Percentiles rank a stretch among this genome's conserved stretches.
These are phyloP conservation scores for Scelioninae gen. 2 DNA, from an alignment of 2,888 invertebrate species.

Conservation along the genomic window DNA sequence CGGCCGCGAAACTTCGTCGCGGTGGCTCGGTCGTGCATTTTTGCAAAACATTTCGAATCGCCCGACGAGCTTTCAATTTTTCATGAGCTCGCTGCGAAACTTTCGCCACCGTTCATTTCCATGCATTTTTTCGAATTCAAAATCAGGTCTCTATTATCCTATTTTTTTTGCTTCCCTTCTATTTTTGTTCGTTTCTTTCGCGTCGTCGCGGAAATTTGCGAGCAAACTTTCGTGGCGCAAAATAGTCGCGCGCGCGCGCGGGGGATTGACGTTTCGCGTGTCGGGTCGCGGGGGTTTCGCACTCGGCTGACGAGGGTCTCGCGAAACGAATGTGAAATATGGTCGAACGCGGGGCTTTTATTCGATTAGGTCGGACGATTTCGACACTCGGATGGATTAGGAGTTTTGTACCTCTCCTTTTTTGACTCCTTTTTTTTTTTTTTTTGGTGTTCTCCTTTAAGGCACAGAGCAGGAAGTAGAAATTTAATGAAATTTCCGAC, in stretches of 20 bases:
- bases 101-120: conserved; percentile 35
- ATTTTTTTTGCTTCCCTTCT: too few relatives aligned
- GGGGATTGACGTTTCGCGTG: conserved; percentile 24
- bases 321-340: conserved; percentile 34
- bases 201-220: conserved; percentile 25
- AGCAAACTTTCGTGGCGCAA: conserved; percentile 30
- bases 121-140: conserved; percentile 44
- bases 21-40: conserved; percentile 10
- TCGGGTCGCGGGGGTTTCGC: conserved; percentile 21
- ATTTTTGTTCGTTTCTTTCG: neutral
- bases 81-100: conserved; percentile 33
- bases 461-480: too few relatives aligned
- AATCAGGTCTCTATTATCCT: conserved; percentile 8
- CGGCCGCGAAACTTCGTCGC: conserved; percentile 23
- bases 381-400: conserved; percentile 2
- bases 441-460: neutral
- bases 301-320: conserved; percentile 18
- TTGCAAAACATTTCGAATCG: conserved; percentile 44
- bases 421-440: neutral
- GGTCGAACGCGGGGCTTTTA: conserved; percentile 30
- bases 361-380: conserved; percentile 34
- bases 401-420: too few relatives aligned
- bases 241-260: conserved; percentile 16
- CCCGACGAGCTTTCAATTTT: conserved; percentile 41
- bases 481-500: too few relatives aligned